Evolutionary conservation across 1,140 invertebrate genomes (phyloP).

Genomic region (Bombus impatiens): DNA sequence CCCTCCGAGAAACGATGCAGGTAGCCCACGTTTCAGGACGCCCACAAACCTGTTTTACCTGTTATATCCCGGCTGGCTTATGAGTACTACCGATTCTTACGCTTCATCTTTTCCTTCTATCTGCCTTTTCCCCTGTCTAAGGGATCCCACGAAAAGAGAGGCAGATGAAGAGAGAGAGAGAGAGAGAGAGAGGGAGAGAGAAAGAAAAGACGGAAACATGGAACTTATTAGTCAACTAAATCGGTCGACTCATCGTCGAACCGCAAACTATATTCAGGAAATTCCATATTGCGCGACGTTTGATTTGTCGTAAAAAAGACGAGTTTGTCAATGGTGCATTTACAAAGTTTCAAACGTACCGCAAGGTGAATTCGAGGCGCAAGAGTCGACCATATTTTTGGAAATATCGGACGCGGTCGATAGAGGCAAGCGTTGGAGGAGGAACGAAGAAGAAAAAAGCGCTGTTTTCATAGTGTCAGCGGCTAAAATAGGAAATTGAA

Average conservation of each 20-base stretch:
- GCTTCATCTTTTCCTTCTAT: constrained; percentile 1
- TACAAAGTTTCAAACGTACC: no score
- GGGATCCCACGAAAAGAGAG: background rate
- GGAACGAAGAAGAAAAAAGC: background rate
- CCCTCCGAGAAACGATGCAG: constrained; percentile 71
- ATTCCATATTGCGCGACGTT: background rate
- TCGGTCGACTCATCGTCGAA: background rate
- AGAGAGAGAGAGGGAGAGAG: no score
- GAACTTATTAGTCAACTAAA: background rate
- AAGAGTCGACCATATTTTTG: background rate
- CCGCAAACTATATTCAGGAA: background rate
- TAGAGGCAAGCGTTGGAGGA: no score
- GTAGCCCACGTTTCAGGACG: constrained; percentile 75
- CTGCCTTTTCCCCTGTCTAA: constrained; percentile 1
- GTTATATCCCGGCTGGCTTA: constrained; percentile 74
- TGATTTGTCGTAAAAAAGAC: background rate
- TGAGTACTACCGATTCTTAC: constrained; percentile 57
- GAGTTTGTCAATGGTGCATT: no score
- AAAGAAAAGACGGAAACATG: background rate
- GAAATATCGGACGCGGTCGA: background rate
- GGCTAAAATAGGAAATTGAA: background rate
- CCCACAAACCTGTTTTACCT: constrained; percentile 82
- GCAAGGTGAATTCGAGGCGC: background rate
- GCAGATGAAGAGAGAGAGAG: no score
- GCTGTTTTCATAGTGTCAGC: background rate